Base-by-base conservation (phyloP, 2,113 vertebrate species). In the Actenoides hombroni region DNA sequence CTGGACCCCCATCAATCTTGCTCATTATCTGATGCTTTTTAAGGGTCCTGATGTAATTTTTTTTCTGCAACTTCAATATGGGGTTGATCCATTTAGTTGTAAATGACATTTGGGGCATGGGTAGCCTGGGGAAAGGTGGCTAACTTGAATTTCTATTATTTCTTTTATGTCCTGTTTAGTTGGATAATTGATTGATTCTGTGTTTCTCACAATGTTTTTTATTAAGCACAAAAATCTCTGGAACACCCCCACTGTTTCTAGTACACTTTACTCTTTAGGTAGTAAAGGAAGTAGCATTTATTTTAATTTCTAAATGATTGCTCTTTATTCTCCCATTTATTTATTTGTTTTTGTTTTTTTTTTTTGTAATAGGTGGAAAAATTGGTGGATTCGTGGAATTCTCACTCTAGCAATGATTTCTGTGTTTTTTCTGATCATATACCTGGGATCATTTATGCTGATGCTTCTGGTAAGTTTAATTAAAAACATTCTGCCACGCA, bases 301-400 rank as follows among this genome's bases (percentile, higher is more conserved):
- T 71, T 86, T 92, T 74, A 3, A 16, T 59, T 60, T 68, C 4
- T 82, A 91, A 88, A 39, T 60, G 11, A 19, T 78, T 84, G 10
- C 20, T 28, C 65, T 86, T 61, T 83, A 10, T 69, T 59, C 5
- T 80, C 42, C 18, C 13, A 51, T 51, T 25, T 51, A 51, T 25
- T 23, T 25, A 25, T 25, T 25, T 73, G 87, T 73, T 79, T 88
- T 96, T 73, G 86, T 77, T 79, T 86, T 6, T 42, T 42, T 42
- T 6, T 42, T 42, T 42, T 15, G 42, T 1, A 61, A 65, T 96
- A 99, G 99, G 96, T 99, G 99, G 99, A 99, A 99, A 97, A 99
- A 99, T 89, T 99, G 99, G 99, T 99, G 99, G 99, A 99, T 99
- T 96, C 99, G 99, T 96, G 99, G 99, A 40, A 99, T 99, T 97